A percentile compares a stretch with the other conserved stretches of the same genome.
Evolutionary conservation across 2,113 vertebrate species (phyloP).

Genomic region (Speoplatyrhinus poulsoni): DNA sequence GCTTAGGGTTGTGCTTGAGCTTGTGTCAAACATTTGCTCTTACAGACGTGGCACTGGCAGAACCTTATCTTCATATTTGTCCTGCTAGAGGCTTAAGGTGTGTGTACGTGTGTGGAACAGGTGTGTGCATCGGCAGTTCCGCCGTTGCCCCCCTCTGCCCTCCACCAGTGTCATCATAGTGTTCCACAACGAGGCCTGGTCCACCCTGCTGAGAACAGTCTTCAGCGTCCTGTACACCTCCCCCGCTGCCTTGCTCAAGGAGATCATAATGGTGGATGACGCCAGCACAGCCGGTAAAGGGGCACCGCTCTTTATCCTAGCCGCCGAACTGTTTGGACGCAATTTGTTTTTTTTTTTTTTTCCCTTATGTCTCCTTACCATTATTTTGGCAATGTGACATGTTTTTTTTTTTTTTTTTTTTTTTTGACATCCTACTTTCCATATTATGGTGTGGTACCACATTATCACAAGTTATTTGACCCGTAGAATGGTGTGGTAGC

Average conservation of each 20-base stretch:
- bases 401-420: too few species aligned
- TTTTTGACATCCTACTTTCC: too few species aligned
- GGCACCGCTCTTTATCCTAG: not conserved
- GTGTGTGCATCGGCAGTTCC: slow-evolving; percentile 89
- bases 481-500: too few species aligned
- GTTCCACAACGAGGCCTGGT: slow-evolving; percentile 93
- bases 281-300: slow-evolving; percentile 87
- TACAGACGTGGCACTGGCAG: not conserved
- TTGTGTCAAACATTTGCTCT: slow-evolving; percentile 7
- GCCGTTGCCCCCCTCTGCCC: slow-evolving; percentile 86
- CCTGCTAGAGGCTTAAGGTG: not conserved
- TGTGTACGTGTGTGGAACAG: slow-evolving; percentile 57
- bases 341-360: not conserved
- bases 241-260: slow-evolving; percentile 85
- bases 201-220: slow-evolving; percentile 88
- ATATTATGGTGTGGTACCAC: too few species aligned
- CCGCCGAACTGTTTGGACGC: not conserved
- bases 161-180: slow-evolving; percentile 90
- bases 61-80: not conserved
- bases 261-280: slow-evolving; percentile 93
- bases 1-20: not conserved
- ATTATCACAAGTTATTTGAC: too few species aligned
- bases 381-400: too few species aligned
- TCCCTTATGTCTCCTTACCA: too few species aligned
- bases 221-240: slow-evolving; percentile 89